A percentile compares a stretch with the other conserved stretches of the same genome.
Conservation (phyloP, 2,113 vertebrate genomes). For the Lichenostomus cassidix region DNA sequence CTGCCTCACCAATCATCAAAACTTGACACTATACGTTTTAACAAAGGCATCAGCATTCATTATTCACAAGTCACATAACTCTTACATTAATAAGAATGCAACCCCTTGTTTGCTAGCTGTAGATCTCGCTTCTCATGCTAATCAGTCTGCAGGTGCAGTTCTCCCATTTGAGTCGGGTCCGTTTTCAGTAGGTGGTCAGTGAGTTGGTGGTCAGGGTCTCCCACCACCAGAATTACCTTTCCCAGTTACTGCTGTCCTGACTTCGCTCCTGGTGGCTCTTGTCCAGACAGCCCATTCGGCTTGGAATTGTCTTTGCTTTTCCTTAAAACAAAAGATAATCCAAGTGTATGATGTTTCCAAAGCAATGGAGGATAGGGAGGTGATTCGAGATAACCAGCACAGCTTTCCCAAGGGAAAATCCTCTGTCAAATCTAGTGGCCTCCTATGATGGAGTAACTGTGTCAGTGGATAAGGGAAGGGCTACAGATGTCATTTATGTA, state of each 20-base stretch:
- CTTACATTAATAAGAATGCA: background rate
- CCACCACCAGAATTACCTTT: background rate
- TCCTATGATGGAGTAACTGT: background rate
- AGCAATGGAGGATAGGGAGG: background rate
- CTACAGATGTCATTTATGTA: background rate
- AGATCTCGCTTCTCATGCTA: background rate
- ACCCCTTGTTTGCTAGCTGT: background rate
- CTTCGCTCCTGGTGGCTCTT: background rate
- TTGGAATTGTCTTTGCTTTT: background rate
- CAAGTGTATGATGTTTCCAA: background rate
- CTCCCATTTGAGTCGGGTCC: background rate
- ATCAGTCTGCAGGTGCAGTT: background rate
- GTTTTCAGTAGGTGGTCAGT: background rate
- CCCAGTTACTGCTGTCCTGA: background rate
- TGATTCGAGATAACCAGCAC: background rate
- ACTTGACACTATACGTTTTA: background rate
- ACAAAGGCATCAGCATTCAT: background rate
- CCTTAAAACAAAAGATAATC: background rate
- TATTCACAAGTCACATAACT: background rate
- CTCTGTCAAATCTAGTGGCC: background rate
- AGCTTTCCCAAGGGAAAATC: background rate
- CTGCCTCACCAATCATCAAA: background rate
- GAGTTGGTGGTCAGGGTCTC: background rate
- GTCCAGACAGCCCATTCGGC: background rate
- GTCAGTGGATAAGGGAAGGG: background rate